These are phyloP conservation scores for Drosophila pseudoananassae DNA, from an alignment of 1,140 invertebrate species.

Conservation along the genomic window DNA sequence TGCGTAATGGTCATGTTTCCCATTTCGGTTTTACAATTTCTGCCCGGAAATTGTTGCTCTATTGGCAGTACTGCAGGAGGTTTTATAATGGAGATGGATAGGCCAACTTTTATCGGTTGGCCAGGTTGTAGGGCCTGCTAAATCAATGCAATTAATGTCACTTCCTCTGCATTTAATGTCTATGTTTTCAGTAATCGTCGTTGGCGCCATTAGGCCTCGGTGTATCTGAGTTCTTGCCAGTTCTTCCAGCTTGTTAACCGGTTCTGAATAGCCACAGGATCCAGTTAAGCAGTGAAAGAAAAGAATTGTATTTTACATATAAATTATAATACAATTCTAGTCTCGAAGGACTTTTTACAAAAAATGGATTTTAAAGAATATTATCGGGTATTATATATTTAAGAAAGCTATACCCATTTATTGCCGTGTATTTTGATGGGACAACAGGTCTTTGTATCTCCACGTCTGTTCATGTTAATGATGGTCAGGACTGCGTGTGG, in stretches of 20 bases:
- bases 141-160: constrained; percentile 81
- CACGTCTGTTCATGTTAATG: constrained; percentile 32
- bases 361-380: too few relatives aligned
- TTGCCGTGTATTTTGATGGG: constrained; percentile 1
- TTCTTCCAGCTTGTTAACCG: constrained; percentile 23
- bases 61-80: not conserved
- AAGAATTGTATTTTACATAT: not conserved
- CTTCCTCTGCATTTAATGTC: constrained; percentile 79
- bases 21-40: not conserved
- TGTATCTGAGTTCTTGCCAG: constrained; percentile 6
- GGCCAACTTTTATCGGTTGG: constrained; percentile 60
- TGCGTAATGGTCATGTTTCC: constrained; percentile 32
- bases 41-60: constrained; percentile 14
- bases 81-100: constrained; percentile 17
- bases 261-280: constrained; percentile 12
- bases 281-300: not conserved
- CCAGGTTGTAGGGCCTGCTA: constrained; percentile 50
- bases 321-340: too few relatives aligned
- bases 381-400: too few relatives aligned
- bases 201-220: constrained; percentile 60
- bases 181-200: constrained; percentile 74
- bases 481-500: constrained; percentile 17
- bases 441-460: constrained; percentile 36
- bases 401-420: not conserved
- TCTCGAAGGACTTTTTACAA: too few relatives aligned